A percentile compares a stretch with the other conserved stretches of the same genome.
Evolutionary conservation across 2,113 vertebrate genomes (phyloP).

Genomic region (Halcyon malimbica): DNA sequence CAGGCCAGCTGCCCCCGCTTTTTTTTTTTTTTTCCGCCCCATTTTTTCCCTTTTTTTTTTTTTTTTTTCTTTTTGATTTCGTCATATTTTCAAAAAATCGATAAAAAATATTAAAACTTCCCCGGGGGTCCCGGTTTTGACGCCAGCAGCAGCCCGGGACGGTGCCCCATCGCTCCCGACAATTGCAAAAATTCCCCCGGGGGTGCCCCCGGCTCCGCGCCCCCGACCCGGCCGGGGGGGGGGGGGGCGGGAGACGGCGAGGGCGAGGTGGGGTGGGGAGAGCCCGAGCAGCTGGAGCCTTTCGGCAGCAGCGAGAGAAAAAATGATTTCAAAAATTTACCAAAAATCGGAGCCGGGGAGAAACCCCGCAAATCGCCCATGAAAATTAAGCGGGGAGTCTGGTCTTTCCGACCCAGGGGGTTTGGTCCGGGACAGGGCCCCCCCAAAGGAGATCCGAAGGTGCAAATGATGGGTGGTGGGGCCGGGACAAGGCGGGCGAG

Average conservation of each 20-base stretch:
- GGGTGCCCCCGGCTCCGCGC: conserved; percentile 14
- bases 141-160: conserved; percentile 66
- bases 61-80: conserved; percentile 76
- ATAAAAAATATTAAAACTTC: conserved; percentile 91
- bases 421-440: background rate
- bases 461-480: background rate
- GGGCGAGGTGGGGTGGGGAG: conserved; percentile 56
- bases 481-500: background rate
- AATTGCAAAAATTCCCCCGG: conserved; percentile 76
- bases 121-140: conserved; percentile 48
- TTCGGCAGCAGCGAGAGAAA: background rate
- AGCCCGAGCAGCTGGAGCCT: conserved; percentile 34
- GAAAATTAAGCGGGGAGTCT: conserved; percentile 81
- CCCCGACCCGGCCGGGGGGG: background rate
- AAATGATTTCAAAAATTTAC: conserved; percentile 84
- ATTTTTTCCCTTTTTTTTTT: conserved; percentile 56
- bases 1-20: conserved; percentile 49
- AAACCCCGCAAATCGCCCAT: conserved; percentile 70
- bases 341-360: conserved; percentile 79
- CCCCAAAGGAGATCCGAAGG: conserved; percentile 24
- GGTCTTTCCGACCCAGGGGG: conserved; percentile 27
- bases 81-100: conserved; percentile 98
- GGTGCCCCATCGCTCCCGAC: conserved; percentile 84
- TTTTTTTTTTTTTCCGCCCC: background rate
- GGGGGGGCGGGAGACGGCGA: conserved; percentile 36